Evolutionary conservation across 2,888 invertebrate species (phyloP), one percentile per base, ranked within the genome.

Genomic region (Trichogramma evanescens): DNA sequence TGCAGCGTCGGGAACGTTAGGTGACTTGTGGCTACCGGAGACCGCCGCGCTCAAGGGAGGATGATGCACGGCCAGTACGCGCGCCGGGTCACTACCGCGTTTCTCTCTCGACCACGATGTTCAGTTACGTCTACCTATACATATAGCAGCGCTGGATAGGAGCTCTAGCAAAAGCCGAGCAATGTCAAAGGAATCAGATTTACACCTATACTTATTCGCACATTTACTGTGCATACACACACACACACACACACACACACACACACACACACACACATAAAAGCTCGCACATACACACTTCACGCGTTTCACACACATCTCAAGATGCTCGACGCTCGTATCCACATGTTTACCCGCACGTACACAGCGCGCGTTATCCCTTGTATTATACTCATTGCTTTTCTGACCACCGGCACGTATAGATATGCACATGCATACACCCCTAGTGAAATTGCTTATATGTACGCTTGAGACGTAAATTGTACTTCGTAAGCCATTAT

Each of bases 1-100:
- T 65, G 68, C 61, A 66, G 63, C 69, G 68, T 67, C 66, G 70
- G 69, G 69, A 66, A 64, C 71, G 70, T 8, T n/a, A 45, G 54
- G 70, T 70, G 72, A 73, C 71, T 72, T 66, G 73, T 67, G 72
- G 74, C 71, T 72, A 70, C 71, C 67, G 70, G 67, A 65, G n/a
- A 59, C 67, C 65, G 61, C 26, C 26, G 26, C 26, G 26, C 26
- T 26, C 26, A 26, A 26, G 26, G 26, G 66, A 58, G 70, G 68
- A 74, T 73, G 74, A 74, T 72, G 65, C 72, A 71, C 68, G 69
- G 61, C 67, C 62, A 50, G 66, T 63, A 72, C 73, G 71, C 69
- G 71, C 63, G 66, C 59, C 44, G 26, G 39, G 46, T 13, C 45
- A 49, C 50, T 26, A 26, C 40, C 13, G 40, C 54, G 44, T 38